Base-by-base conservation (phyloP, 1,140 invertebrate genomes). In the Magallana gigas region DNA sequence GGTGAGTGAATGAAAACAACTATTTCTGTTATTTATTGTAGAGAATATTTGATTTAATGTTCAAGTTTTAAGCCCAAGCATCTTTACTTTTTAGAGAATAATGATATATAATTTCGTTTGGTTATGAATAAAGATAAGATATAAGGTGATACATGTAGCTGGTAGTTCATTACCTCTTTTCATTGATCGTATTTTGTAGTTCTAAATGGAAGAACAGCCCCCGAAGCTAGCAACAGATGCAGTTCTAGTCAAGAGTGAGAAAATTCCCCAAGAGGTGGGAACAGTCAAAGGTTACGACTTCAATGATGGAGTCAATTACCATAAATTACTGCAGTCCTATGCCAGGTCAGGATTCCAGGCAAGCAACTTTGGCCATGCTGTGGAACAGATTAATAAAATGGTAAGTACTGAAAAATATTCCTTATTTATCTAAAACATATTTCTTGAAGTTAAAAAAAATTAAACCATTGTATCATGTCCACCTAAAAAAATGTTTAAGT, bases 341-440 rank as follows among this genome's bases (percentile, higher is more conserved):
- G 93, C 96, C 80, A 95, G 96, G 84, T 97, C 97, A 68, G 99
- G 99, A 76, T 99, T 99, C 94, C 99, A 99, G 96, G 98, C 99
- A 1, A 99, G 98, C 0, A 98, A 97, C 96, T 98, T 99, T 95
- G 98, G 97, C 0, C 95, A 97, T 92, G 98, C 98, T 12, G 97
- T 99, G 1, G 95, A 97, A 84, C 98, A 99, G 96, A 97, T 99
- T 81, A 97, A 98, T 90, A 97, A 96, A 96, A 99, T 99, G 98
- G 96, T 99, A 90, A 68, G 90, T 8, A 58, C 16, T 48, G 16
- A 56, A 16, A 12, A 14, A 11, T 18, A 48, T 48, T 48, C 0
- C 3, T 48, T 4, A 9, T 83, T 83, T 14, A 18, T 14, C 11
- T 0, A 83, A 83, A 83, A 57, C 2, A 5, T 29, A n/a, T 83